Evolutionary conservation across 2,113 vertebrate genomes (phyloP), one percentile per base, ranked within the genome.

Genomic region (Vulpes lagopus): DNA sequence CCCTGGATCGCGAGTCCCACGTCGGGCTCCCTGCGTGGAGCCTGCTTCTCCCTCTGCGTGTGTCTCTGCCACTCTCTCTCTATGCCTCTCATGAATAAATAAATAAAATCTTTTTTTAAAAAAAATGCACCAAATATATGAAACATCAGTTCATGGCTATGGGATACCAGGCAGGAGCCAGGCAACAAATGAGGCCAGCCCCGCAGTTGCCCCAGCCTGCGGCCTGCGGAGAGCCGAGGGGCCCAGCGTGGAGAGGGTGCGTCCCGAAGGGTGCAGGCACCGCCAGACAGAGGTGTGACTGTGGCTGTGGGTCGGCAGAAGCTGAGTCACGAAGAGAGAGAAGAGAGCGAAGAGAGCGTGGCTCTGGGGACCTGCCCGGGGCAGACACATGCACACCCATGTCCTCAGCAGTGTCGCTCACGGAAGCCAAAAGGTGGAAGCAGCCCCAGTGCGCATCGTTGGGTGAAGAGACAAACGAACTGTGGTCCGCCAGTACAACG

Each of bases 301-400:
- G 30, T 49, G 23, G 1, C 11, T 0, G 8, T 12, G 32, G 9
- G 17, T 5, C 12, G 17, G 17, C 5, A 22, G 38, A 27, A 5
- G 51, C 43, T 43, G 15, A 14, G 25, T 43, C 43, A 43, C 10
- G 14, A 62, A 55, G 49, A 57, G 15, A 51, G 15, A 0, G 6
- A 43, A 43, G 43, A 43, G 15, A 14, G 25, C 7, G 20, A 62
- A 55, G 49, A 57, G 15, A 51, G 15, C 3, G 12, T 15, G 1
- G 55, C 25, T 38, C 73, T 6, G 43, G 43, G 19, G n/a, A 3
- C 2, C 35, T 35, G 5, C 22, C 0, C 2, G 7, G 62, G 14
- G 3, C 60, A 32, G 43, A 2, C 1, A 0, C 1, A 0, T 0
- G 32, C 14, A 10, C 27, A 51, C n/a, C 17, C 2, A 1, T 0